Evolutionary conservation across 1,140 invertebrate species (phyloP).

Genomic region (Archivesica marissinica): DNA sequence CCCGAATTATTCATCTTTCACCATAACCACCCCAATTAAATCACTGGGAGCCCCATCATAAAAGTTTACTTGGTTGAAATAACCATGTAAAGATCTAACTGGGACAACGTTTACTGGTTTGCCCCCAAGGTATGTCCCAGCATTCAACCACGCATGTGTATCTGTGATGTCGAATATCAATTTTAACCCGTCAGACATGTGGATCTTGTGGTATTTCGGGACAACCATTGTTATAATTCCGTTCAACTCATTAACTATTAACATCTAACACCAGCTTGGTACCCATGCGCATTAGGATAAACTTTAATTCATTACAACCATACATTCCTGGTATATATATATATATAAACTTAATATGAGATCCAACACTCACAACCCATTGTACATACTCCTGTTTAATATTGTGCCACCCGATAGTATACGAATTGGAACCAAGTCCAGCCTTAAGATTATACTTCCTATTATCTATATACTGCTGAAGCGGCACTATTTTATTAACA

Average conservation of each 20-base stretch:
- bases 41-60: too few species aligned
- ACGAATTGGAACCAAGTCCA: not conserved
- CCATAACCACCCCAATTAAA: too few species aligned
- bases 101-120: slow-evolving; percentile 8
- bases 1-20: too few species aligned
- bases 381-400: not conserved
- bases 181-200: not conserved
- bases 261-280: not conserved
- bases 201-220: not conserved
- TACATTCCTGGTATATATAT: too few species aligned
- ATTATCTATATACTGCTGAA: too few species aligned
- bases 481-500: slow-evolving; percentile 12
- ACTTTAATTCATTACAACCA: slow-evolving; percentile 1
- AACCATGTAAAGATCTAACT: not conserved
- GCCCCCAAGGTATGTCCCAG: not conserved
- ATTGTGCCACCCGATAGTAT: slow-evolving; percentile 19
- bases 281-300: too few species aligned
- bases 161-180: not conserved
- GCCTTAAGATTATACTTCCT: not conserved
- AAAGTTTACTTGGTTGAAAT: slow-evolving; percentile 23
- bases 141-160: not conserved
- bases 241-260: not conserved
- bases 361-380: not conserved
- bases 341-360: not conserved
- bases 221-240: not conserved